Conservation (phyloP, 1,140 invertebrate species). For the Drosophila albomicans region DNA sequence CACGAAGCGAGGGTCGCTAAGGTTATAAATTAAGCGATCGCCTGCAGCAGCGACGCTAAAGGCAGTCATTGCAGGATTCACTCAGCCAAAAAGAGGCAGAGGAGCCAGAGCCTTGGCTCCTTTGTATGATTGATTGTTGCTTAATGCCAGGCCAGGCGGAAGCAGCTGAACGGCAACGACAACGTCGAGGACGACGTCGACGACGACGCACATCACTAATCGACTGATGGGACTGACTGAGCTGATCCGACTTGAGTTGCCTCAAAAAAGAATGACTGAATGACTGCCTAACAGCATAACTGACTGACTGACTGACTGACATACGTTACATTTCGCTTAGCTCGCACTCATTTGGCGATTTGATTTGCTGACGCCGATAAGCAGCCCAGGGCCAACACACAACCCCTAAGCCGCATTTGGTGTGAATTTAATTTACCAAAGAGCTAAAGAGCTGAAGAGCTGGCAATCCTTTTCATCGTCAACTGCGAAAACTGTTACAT, state of each 20-base stretch:
- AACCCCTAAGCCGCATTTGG: conserved; percentile 73
- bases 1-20: conserved; percentile 63
- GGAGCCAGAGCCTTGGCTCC: conserved; percentile 3
- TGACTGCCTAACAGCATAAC: conserved; percentile 37
- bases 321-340: conserved; percentile 59
- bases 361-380: conserved; percentile 72
- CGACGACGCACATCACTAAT: conserved; percentile 46
- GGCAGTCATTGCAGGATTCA: conserved; percentile 64
- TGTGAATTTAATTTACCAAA: conserved; percentile 84
- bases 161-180: conserved; percentile 65
- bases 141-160: conserved; percentile 63
- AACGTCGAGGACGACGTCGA: conserved; percentile 10
- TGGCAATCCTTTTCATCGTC: conserved; percentile 64
- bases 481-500: conserved; percentile 51
- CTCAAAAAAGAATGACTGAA: background rate
- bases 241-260: no score
- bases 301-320: conserved; percentile 46
- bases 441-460: conserved; percentile 66
- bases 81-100: conserved; percentile 7
- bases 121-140: conserved; percentile 78
- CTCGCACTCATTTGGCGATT: conserved; percentile 71
- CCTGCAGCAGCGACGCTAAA: conserved; percentile 60
- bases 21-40: conserved; percentile 78
- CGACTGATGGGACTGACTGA: conserved; percentile 28
- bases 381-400: background rate